A percentile compares a stretch with the other conserved stretches of the same genome.
These are phyloP conservation scores for Temnopleurus reevesii DNA, from an alignment of 53 echinoderm and acorn worm genomes.

Conservation along the genomic window DNA sequence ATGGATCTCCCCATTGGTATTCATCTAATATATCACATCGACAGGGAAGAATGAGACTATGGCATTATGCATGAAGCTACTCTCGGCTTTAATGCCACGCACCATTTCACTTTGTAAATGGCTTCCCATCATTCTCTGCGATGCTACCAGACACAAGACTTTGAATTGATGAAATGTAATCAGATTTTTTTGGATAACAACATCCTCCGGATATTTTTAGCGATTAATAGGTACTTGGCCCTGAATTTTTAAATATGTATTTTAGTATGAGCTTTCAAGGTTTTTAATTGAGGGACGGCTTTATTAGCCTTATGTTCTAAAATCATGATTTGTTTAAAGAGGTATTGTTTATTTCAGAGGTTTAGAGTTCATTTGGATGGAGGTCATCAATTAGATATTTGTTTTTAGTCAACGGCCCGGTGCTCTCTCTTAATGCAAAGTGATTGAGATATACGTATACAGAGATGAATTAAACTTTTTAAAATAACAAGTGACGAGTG, in stretches of 20 bases:
- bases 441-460: neutral
- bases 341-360: too few relatives aligned
- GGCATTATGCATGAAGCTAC: conserved; percentile 25
- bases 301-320: neutral
- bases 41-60: neutral
- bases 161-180: neutral
- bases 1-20: conserved; percentile 24
- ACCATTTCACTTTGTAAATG: conserved; percentile 23
- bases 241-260: neutral
- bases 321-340: neutral
- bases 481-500: too few relatives aligned
- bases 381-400: neutral
- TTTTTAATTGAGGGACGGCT: neutral
- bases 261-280: neutral
- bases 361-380: neutral
- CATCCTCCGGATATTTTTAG: neutral
- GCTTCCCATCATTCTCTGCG: neutral
- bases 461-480: too few relatives aligned
- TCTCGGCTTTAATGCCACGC: neutral
- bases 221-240: conserved; percentile 12
- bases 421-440: neutral
- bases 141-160: neutral
- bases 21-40: neutral
- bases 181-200: neutral
- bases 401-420: too few relatives aligned